Percentiles rank a stretch among this genome's conserved stretches.
phyloP scores from a whole-genome alignment of 2,888 invertebrate species.

The Himalopsyche tibetana region DNA sequence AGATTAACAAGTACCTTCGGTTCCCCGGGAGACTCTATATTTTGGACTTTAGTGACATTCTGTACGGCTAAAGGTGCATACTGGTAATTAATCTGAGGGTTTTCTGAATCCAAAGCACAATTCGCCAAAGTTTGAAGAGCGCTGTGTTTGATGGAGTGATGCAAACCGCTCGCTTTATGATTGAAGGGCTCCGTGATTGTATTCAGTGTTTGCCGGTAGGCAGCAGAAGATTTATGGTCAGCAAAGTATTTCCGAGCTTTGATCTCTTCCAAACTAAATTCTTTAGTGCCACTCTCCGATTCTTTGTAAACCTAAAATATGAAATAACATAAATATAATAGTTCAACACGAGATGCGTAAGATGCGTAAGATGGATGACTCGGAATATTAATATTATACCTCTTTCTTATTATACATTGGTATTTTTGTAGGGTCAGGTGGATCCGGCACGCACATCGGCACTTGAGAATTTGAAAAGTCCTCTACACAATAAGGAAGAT shows the following conservation, averaged over 20 bases:
- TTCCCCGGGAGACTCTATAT: slow-evolving; percentile 76
- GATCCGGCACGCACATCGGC: slow-evolving; percentile 80
- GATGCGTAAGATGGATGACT: neutral
- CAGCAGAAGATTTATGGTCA: slow-evolving; percentile 43
- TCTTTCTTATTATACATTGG: slow-evolving; percentile 83
- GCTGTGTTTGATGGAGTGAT: slow-evolving; percentile 64
- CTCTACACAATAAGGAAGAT: slow-evolving; percentile 76
- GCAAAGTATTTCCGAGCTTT: slow-evolving; percentile 78
- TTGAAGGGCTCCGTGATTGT: slow-evolving; percentile 46
- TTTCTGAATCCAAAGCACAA: slow-evolving; percentile 74
- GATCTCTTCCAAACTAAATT: slow-evolving; percentile 88
- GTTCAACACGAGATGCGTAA: neutral
- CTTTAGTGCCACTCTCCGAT: slow-evolving; percentile 79
- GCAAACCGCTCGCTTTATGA: neutral
- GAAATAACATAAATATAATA: slow-evolving; percentile 7
- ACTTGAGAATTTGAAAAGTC: slow-evolving; percentile 76
- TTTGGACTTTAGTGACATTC: slow-evolving; percentile 74
- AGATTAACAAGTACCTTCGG: slow-evolving; percentile 75
- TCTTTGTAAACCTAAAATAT: slow-evolving; percentile 73
- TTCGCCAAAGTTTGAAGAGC: slow-evolving; percentile 75
- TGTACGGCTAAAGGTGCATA: slow-evolving; percentile 70
- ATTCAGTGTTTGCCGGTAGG: slow-evolving; percentile 39
- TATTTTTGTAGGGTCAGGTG: slow-evolving; percentile 78
- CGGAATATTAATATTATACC: slow-evolving; percentile 69
- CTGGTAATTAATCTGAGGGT: slow-evolving; percentile 63